A percentile compares a stretch with the other conserved stretches of the same genome.
phyloP scores from a whole-genome alignment of 2,888 invertebrate genomes.

The Dyspetes luteomarginatus region DNA sequence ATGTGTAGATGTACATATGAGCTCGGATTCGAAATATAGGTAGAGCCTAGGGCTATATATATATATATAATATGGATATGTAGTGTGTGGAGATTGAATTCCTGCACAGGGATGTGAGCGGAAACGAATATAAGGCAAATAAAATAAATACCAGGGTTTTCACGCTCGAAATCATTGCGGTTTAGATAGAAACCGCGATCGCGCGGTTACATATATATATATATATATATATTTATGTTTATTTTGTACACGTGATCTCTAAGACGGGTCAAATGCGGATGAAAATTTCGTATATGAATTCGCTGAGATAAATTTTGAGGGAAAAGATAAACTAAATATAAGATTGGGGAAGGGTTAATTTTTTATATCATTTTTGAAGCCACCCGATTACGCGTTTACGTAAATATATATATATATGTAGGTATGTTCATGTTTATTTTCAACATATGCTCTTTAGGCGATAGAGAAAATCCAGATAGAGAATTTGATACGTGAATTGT shows the following conservation, averaged over 20 bases:
- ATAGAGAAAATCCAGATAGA: not conserved
- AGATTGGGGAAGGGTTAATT: no score
- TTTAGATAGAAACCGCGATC: not conserved
- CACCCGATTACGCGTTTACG: no score
- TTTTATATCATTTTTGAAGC: no score
- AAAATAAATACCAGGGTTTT: slow-evolving; percentile 75
- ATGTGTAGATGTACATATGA: slow-evolving; percentile 5
- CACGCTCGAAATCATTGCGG: slow-evolving; percentile 13
- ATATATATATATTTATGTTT: not conserved
- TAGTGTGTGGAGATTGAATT: slow-evolving; percentile 76
- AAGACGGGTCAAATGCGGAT: not conserved
- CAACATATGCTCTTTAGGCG: no score
- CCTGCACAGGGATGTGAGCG: slow-evolving; percentile 74
- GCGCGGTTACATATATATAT: not conserved
- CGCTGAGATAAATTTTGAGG: no score
- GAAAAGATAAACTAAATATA: slow-evolving; percentile 9
- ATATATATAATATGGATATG: not conserved
- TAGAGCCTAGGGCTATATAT: slow-evolving; percentile 12
- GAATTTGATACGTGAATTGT: not conserved
- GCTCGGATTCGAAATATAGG: slow-evolving; percentile 21
- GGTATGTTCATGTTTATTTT: no score
- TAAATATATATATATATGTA: no score
- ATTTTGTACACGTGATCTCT: not conserved
- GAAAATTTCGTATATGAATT: not conserved
- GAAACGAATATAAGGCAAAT: slow-evolving; percentile 79